Evolutionary conservation across 2,888 invertebrate genomes (phyloP).

Genomic region (Hydrotaea cyrtoneurina): DNA sequence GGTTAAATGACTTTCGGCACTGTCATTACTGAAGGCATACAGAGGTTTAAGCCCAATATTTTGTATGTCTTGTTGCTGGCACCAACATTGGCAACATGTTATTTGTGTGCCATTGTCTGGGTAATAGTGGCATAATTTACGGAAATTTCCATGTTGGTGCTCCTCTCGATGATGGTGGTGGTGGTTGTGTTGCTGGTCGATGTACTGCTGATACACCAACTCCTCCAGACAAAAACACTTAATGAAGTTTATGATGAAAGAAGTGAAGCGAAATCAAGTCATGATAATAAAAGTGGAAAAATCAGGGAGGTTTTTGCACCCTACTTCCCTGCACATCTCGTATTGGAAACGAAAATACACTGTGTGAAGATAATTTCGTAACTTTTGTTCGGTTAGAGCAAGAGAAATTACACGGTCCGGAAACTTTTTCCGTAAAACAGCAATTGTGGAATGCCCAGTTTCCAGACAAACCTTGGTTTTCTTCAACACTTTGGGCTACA

Average conservation of each 20-base stretch:
- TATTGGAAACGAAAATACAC: no score
- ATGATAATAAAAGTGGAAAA: not conserved
- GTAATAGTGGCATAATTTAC: conserved; percentile 67
- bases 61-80: conserved; percentile 58
- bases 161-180: conserved; percentile 39
- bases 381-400: no score
- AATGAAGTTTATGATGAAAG: conserved; percentile 55
- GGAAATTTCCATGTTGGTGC: conserved; percentile 64
- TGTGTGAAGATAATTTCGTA: no score
- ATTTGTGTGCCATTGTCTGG: conserved; percentile 68
- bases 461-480: no score
- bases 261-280: not conserved
- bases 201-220: not conserved
- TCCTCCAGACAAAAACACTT: conserved; percentile 35
- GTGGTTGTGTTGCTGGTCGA: conserved; percentile 18
- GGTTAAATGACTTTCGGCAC: conserved; percentile 66
- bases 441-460: no score
- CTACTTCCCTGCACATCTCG: no score
- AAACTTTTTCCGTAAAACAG: no score
- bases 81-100: conserved; percentile 66
- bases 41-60: conserved; percentile 59
- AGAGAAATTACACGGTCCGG: no score
- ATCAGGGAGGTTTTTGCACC: no score
- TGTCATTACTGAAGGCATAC: conserved; percentile 64
- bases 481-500: no score